Conservation (phyloP, 2,797 vertebrate genomes). For the Halcyon chelicuti region DNA sequence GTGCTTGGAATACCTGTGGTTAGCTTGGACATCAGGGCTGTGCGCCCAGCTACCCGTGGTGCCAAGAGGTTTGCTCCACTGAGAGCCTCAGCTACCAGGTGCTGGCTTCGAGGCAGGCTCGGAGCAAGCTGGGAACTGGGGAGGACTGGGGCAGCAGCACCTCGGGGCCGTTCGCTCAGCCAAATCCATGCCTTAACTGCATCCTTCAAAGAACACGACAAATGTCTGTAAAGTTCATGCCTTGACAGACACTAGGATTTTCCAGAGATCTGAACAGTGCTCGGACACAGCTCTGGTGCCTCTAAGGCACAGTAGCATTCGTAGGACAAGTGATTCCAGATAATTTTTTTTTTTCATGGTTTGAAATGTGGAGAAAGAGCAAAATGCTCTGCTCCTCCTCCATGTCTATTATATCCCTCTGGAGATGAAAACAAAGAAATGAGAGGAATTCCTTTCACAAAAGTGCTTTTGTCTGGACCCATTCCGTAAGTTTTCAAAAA, state of each 20-base stretch:
- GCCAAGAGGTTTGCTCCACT: neutral
- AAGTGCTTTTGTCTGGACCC: neutral
- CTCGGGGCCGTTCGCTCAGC: accelerated
- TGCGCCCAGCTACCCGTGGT: too few species aligned
- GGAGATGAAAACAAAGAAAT: neutral
- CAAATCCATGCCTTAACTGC: neutral
- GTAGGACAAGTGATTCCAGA: neutral
- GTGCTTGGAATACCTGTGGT: neutral
- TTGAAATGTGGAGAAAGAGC: neutral
- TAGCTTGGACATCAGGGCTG: accelerated
- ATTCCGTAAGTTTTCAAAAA: neutral
- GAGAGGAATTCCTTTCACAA: neutral
- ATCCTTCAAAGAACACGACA: neutral
- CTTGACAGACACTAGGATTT: neutral
- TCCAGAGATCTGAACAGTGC: neutral
- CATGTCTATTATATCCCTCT: neutral
- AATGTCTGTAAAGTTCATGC: neutral
- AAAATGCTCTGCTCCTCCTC: neutral
- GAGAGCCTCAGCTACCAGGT: too few species aligned
- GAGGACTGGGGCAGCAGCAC: neutral
- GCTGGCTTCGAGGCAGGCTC: neutral
- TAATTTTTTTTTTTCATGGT: neutral
- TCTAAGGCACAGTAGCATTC: accelerated
- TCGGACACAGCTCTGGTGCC: neutral
- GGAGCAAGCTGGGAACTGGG: neutral